Conservation (phyloP, 2,797 vertebrate genomes). For the Spinus olivaceus region DNA sequence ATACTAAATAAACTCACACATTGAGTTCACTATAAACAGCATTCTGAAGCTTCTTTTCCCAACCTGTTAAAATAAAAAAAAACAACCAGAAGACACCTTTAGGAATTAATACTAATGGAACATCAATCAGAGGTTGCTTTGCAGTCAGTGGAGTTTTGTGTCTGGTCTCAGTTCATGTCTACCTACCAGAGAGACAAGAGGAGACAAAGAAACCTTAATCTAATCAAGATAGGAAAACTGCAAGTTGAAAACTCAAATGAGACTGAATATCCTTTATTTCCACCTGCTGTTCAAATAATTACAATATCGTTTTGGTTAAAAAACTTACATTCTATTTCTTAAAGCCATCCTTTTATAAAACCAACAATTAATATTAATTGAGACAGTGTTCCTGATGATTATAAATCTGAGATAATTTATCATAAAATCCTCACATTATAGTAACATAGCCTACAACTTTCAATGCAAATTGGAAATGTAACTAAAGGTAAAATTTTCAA, state of each 20-base stretch:
- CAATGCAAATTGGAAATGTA: not conserved
- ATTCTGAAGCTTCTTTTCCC: slow-evolving; percentile 98
- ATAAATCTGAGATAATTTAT: not conserved
- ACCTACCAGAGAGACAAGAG: not conserved
- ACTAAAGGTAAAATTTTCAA: not conserved
- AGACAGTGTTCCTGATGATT: not conserved
- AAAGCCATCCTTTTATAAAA: not conserved
- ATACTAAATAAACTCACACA: slow-evolving; percentile 82
- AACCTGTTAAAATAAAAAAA: slow-evolving; percentile 80
- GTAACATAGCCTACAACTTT: not conserved
- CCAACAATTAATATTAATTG: not conserved
- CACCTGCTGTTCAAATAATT: not conserved
- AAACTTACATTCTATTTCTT: not conserved
- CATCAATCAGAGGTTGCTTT: not conserved
- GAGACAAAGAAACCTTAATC: not conserved
- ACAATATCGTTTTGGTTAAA: not conserved
- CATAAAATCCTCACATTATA: not conserved
- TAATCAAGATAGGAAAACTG: not conserved
- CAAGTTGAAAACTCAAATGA: not conserved
- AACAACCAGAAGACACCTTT: not conserved
- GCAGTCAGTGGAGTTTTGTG: not conserved
- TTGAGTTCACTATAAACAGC: slow-evolving; percentile 95
- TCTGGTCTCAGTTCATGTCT: not conserved
- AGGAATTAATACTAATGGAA: not conserved
- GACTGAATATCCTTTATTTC: not conserved